Percentiles rank a stretch among this genome's conserved stretches.
Evolutionary conservation across 2,888 invertebrate genomes (phyloP).

Genomic region (Gisinianus flammeolus): DNA sequence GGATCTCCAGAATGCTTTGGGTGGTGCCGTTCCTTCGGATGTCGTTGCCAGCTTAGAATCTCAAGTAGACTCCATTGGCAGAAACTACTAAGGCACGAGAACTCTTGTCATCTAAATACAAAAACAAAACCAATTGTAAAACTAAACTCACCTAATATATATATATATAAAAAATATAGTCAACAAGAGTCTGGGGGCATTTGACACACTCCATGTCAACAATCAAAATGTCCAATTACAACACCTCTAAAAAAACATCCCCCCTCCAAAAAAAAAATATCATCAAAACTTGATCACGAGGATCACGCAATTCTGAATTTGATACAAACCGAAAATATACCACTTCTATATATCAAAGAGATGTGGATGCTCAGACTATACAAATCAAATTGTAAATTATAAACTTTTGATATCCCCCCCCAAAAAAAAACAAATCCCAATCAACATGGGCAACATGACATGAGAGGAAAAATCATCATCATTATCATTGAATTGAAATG

Average conservation of each 20-base stretch:
- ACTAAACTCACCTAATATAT: neutral
- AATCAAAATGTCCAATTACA: neutral
- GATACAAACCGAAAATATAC: too few species aligned
- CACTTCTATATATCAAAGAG: too few species aligned
- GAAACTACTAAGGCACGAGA: conserved; percentile 45
- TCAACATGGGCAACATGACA: conserved; percentile 8
- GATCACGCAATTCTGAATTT: too few species aligned
- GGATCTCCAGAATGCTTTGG: conserved; percentile 46
- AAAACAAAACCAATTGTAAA: neutral
- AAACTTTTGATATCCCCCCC: too few species aligned
- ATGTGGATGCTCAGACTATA: neutral
- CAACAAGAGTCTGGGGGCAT: neutral
- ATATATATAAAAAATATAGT: neutral
- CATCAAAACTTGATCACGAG: conserved; percentile 10
- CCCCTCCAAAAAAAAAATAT: neutral
- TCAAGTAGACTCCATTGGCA: conserved; percentile 83
- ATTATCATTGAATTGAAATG: too few species aligned
- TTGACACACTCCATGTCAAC: neutral
- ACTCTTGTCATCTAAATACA: too few species aligned
- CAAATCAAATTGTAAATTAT: too few species aligned
- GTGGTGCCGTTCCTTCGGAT: conserved; percentile 73
- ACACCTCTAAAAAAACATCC: neutral
- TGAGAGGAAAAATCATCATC: too few species aligned
- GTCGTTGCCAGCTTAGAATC: conserved; percentile 85
- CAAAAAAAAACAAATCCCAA: too few species aligned